Evolutionary conservation across 2,797 vertebrate species (phyloP).

Genomic region (Siniperca scherzeri): DNA sequence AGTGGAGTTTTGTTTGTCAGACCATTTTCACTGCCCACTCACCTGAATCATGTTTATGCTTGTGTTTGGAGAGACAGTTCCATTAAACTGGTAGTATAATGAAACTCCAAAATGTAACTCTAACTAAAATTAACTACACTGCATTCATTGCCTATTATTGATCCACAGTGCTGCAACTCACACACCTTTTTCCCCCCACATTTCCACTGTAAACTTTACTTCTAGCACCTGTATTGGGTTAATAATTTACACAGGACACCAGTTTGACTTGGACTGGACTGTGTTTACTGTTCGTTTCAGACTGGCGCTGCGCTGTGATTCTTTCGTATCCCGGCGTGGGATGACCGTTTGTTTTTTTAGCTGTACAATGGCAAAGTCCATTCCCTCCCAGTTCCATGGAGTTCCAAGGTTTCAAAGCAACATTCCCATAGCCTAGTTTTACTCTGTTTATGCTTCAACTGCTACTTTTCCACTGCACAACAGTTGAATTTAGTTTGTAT

Average conservation of each 20-base stretch:
- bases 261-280: constrained; percentile 44
- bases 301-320: constrained; percentile 51
- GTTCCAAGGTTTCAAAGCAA: constrained; percentile 39
- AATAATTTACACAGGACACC: constrained; percentile 56
- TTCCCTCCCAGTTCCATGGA: constrained; percentile 42
- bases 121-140: constrained; percentile 51
- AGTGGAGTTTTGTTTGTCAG: constrained; percentile 46
- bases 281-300: constrained; percentile 61
- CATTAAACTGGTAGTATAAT: constrained; percentile 59
- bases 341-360: constrained; percentile 73
- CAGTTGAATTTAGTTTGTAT: constrained; percentile 39
- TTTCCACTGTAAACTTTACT: constrained; percentile 31
- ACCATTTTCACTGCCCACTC: constrained; percentile 56
- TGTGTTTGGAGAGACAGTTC: constrained; percentile 59
- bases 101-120: constrained; percentile 55
- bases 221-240: constrained; percentile 35
- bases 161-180: constrained; percentile 35
- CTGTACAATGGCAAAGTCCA: constrained; percentile 67
- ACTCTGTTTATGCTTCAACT: constrained; percentile 43
- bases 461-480: constrained; percentile 44
- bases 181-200: constrained; percentile 20
- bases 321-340: constrained; percentile 56
- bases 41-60: constrained; percentile 69
- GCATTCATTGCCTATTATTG: constrained; percentile 53
- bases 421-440: constrained; percentile 49